Evolutionary conservation across 2,888 invertebrate species (phyloP).

Genomic region (Agriopis aurantiaria): DNA sequence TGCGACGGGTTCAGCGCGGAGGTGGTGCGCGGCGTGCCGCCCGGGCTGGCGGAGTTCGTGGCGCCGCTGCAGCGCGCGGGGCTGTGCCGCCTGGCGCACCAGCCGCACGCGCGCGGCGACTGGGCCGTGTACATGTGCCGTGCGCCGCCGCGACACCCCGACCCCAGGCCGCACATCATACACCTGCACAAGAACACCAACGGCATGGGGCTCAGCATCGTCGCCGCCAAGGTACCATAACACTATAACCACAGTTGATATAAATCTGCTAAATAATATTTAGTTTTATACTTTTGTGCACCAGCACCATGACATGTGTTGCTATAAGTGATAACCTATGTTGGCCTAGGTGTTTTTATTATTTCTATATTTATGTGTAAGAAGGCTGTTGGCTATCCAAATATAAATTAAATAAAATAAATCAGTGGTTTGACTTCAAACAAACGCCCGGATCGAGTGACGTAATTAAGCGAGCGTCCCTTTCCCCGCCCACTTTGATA

Average conservation of each 20-base stretch:
- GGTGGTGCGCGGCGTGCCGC: constrained; percentile 97
- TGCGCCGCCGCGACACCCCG: constrained; percentile 90
- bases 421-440: too few species aligned
- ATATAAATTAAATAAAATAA: too few species aligned
- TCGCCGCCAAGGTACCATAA: constrained; percentile 95
- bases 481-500: too few species aligned
- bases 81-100: constrained; percentile 95
- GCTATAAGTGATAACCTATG: too few species aligned
- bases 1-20: constrained; percentile 99
- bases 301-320: too few species aligned
- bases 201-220: constrained; percentile 99
- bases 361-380: too few species aligned
- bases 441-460: too few species aligned
- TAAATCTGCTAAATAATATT: too few species aligned
- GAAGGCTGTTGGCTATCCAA: too few species aligned
- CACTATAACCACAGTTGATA: not conserved
- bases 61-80: constrained; percentile 94
- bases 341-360: too few species aligned
- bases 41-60: constrained; percentile 95
- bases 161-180: constrained; percentile 90
- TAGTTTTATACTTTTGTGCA: too few species aligned
- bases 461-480: too few species aligned
- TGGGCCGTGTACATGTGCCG: constrained; percentile 97
- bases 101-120: constrained; percentile 95
- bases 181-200: constrained; percentile 97